Conservation (phyloP, 2,888 invertebrate species). For the Agelastica alni region DNA sequence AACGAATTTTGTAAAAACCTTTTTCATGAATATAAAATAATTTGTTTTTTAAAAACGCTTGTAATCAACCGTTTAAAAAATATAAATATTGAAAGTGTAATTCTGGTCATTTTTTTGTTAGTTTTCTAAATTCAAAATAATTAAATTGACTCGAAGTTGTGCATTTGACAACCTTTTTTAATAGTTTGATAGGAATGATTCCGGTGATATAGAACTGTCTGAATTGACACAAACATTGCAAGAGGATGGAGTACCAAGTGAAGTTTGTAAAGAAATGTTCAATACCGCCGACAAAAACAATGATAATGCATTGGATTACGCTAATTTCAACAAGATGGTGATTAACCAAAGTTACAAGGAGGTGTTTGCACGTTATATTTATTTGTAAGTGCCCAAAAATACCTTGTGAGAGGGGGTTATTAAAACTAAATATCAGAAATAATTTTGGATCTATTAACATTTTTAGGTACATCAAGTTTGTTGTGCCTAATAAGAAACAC, state of each 20-base stretch:
- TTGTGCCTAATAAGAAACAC: slow-evolving; percentile 30
- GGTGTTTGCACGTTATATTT: slow-evolving; percentile 67
- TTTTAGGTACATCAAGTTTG: slow-evolving; percentile 36
- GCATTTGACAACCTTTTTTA: no score
- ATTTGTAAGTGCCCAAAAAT: slow-evolving; percentile 64
- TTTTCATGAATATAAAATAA: no score
- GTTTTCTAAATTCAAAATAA: no score
- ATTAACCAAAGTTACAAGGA: slow-evolving; percentile 63
- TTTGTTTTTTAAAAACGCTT: no score
- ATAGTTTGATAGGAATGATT: slow-evolving; percentile 75
- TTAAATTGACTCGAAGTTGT: no score
- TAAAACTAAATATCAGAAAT: no score
- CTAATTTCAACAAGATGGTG: slow-evolving; percentile 74
- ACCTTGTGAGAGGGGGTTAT: no score
- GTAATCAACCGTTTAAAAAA: no score
- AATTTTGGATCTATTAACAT: no score
- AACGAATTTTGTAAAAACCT: no score
- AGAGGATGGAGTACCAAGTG: slow-evolving; percentile 32
- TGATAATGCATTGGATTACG: slow-evolving; percentile 69
- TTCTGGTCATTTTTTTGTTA: no score
- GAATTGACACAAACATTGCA: slow-evolving; percentile 68
- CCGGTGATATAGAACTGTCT: slow-evolving; percentile 69
- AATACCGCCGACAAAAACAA: slow-evolving; percentile 65
- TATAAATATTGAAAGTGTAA: no score
- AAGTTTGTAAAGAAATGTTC: slow-evolving; percentile 68